Base-by-base conservation (phyloP, 2,797 vertebrate species). In the Todus mexicanus region DNA sequence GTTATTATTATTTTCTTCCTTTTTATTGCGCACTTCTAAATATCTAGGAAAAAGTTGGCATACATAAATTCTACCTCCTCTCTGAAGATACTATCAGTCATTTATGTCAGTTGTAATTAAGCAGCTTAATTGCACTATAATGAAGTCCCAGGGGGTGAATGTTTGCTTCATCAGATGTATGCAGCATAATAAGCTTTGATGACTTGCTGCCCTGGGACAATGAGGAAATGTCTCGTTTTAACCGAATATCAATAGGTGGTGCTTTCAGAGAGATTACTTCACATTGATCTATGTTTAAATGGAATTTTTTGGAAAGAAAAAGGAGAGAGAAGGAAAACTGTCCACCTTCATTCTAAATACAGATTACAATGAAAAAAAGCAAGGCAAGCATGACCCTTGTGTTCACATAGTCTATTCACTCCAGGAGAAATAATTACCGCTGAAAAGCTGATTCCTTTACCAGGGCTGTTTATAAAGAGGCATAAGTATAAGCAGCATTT, bases 91-190 rank as follows among this genome's bases (percentile, higher is more conserved):
- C 66, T 77, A 15, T 89, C 84, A 66, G 66, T 94, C 96, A 89
- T 85, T 93, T 85, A 26, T 84, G 92, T 87, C 92, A 80, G 45
- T 84, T 84, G 71, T 93, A 95, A 95, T 92, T 93, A 92, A 83
- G 66, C 56, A 50, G 47, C 85, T 95, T 94, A 93, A 89, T 93
- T 4, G 9, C 63, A 35, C 81, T 91, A 1, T 92, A 93, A 87
- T 94, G 81, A 90, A 70, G 63, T 92, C 81, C 92, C 4, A 0
- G 45, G 54, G 54, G 79, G 82, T 84, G 15, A 87, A 72, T 66
- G 69, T 91, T 95, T 92, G 70, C 59, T 92, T 66, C 73, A 48
- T 94, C 89, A 90, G 76, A 77, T 80, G 69, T 76, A 20, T 37
- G 72, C 63, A 59, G 33, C 3, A 6, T 93, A 80, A 59, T 88